Base-by-base conservation (phyloP, 2,113 vertebrate species). In the Cygnus buccinator region DNA sequence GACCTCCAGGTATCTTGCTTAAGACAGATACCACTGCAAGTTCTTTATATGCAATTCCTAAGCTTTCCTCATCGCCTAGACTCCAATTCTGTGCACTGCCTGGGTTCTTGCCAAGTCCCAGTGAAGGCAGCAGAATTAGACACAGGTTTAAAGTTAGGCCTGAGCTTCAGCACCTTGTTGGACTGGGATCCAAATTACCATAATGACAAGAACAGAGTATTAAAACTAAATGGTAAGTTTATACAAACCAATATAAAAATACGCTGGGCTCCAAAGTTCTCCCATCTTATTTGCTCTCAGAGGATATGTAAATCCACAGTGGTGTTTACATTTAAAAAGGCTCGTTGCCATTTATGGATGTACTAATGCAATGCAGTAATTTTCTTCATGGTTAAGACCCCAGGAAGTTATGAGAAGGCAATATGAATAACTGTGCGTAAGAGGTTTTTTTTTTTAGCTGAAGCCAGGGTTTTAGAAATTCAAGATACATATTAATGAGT, bases 301-400 rank as follows among this genome's bases (percentile, higher is more conserved):
- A 94, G 77, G 26, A 52, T 44, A 57, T 52, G 65, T 20, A 93
- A 84, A 89, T 84, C 68, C 25, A 50, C 20, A 74, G 28, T 25
- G 17, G 4, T 74, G 86, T 67, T 92, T 70, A 54, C 82, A 78
- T 90, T 92, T 90, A 1, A 86, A 93, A 92, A 90, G 68, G 17
- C 37, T 84, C 59, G 28, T 46, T 90, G 52, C 55, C 72, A 67
- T 82, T 97, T 92, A 65, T 31, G 55, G 73, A 25, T 77, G 26
- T 61, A 78, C 35, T 81, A 78, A 94, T 84, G 84, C 62, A 75
- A 61, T 57, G 48, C 48, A 89, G 57, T 59, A 72, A 89, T 89
- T 94, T 94, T 77, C 50, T 74, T 85, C 75, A 50, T 55, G 67
- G 58, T 74, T 91, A 89, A 87, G 62, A 85, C 58, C 54, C 70